Evolutionary conservation across 2,113 vertebrate genomes (phyloP).

Genomic region (Anarhynchus alexandrinus): DNA sequence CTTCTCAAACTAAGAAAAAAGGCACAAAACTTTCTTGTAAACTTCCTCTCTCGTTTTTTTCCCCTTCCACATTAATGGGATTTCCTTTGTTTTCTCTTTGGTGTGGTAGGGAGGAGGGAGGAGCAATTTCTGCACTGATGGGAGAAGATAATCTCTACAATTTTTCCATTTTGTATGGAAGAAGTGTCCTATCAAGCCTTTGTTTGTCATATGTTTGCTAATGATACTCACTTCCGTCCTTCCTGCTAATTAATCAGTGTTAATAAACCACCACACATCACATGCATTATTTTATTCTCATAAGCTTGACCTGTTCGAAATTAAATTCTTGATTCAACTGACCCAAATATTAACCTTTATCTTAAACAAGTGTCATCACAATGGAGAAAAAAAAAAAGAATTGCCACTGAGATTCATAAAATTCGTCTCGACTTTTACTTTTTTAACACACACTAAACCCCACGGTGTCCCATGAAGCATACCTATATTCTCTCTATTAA

Average conservation of each 20-base stretch:
- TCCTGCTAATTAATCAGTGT: not conserved
- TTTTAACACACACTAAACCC: not conserved
- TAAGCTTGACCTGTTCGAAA: not conserved
- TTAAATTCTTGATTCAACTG: not conserved
- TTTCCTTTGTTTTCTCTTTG: not conserved
- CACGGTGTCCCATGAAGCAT: not conserved
- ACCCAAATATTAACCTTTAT: not conserved
- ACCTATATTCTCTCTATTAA: not conserved
- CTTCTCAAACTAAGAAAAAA: not conserved
- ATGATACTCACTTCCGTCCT: not conserved
- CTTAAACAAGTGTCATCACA: not conserved
- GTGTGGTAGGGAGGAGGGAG: not conserved
- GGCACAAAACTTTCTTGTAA: not conserved
- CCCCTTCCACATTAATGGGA: not conserved
- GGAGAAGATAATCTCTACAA: not conserved
- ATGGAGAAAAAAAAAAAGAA: not conserved
- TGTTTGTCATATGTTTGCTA: not conserved
- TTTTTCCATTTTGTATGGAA: not conserved
- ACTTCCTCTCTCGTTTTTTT: not conserved
- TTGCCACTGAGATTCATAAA: not conserved
- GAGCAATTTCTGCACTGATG: not conserved
- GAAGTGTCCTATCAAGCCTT: not conserved
- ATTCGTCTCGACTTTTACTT: not conserved
- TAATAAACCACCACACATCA: not conserved
- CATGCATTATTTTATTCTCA: not conserved